phyloP scores from a whole-genome alignment of 2,113 vertebrate species.

The Alosa alosa region DNA sequence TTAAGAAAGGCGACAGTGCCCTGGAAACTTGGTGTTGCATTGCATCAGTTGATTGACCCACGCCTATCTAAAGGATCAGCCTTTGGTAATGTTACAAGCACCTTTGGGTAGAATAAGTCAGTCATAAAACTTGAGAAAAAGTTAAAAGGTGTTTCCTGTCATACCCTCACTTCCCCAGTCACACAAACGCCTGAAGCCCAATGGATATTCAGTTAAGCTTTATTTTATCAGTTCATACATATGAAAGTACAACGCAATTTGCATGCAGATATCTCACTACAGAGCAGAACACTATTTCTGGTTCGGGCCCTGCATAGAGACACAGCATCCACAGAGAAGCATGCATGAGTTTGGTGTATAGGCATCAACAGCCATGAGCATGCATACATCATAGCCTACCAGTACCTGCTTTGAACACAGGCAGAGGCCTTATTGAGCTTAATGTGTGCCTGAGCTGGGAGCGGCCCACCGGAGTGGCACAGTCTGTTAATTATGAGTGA shows the following conservation, averaged over 20 bases:
- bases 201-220: no score
- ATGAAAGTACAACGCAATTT: neutral
- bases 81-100: neutral
- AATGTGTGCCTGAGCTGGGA: neutral
- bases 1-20: neutral
- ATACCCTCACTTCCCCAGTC: no score
- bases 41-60: neutral
- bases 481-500: slow-evolving; percentile 35
- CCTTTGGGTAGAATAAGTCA: neutral
- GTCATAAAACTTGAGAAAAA: neutral
- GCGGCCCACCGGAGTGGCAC: neutral
- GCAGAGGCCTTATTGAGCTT: neutral
- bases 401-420: slow-evolving; percentile 1
- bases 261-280: neutral
- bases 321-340: neutral
- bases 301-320: neutral
- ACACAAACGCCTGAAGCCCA: no score
- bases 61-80: neutral
- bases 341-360: neutral
- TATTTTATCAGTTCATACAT: neutral
- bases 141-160: neutral
- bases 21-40: neutral
- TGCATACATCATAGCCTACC: neutral
- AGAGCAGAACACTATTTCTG: neutral
- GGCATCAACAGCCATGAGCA: neutral